A percentile compares a stretch with the other conserved stretches of the same genome.
phyloP scores from a whole-genome alignment of 2,888 invertebrate species.

The Melikaiella ostensackeni region DNA sequence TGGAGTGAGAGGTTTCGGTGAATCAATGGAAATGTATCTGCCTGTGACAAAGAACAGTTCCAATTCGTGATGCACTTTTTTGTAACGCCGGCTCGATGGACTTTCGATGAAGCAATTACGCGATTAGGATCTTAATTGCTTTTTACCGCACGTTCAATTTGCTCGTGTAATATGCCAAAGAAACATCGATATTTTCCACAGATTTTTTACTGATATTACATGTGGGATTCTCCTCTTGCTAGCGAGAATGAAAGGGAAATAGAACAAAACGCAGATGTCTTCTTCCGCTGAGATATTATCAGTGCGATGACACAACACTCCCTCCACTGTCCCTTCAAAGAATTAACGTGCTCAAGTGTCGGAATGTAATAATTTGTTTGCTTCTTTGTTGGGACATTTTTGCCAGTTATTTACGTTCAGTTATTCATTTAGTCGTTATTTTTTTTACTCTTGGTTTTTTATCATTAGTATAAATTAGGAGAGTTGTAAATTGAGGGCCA shows the following conservation, averaged over 20 bases:
- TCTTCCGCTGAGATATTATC: slow-evolving; percentile 26
- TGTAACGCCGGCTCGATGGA: neutral
- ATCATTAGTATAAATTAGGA: too few relatives aligned
- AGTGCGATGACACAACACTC: slow-evolving; percentile 17
- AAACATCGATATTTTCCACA: slow-evolving; percentile 25
- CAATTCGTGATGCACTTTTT: slow-evolving; percentile 33
- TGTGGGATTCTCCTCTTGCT: neutral
- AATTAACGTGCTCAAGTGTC: slow-evolving; percentile 21
- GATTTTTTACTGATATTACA: slow-evolving; percentile 29
- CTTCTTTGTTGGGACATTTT: slow-evolving; percentile 8
- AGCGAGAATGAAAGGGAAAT: slow-evolving; percentile 5
- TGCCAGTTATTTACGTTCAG: neutral
- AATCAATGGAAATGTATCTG: slow-evolving; percentile 33
- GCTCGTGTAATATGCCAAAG: slow-evolving; percentile 14
- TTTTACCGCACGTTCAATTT: slow-evolving; percentile 35
- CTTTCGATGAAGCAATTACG: slow-evolving; percentile 31
- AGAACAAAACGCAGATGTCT: slow-evolving; percentile 9
- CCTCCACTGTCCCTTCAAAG: neutral
- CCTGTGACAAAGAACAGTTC: neutral
- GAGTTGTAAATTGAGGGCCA: too few relatives aligned
- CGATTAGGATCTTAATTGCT: slow-evolving; percentile 33
- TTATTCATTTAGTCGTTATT: neutral
- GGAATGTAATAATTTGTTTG: neutral
- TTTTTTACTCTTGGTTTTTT: too few relatives aligned
- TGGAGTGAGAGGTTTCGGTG: slow-evolving; percentile 12